These are phyloP conservation scores for Nannobrachium achirus DNA, from an alignment of 2,113 vertebrate genomes.

Conservation along the genomic window DNA sequence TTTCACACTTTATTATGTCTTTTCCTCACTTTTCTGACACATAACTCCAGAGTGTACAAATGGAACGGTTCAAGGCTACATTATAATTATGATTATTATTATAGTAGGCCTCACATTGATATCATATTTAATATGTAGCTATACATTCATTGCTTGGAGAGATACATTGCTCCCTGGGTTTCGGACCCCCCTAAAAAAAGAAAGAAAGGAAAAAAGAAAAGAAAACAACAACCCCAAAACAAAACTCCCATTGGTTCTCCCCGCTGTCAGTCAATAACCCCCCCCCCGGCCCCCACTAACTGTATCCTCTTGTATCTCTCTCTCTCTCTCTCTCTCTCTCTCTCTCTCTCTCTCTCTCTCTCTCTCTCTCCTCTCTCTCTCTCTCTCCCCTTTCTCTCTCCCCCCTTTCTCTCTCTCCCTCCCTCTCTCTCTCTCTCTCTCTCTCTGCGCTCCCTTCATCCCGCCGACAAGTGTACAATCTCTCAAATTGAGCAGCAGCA, in stretches of 20 bases:
- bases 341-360: too few relatives aligned
- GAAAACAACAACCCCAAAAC: constrained; percentile 6
- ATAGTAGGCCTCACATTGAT: too few relatives aligned
- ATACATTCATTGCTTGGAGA: not conserved
- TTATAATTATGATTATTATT: too few relatives aligned
- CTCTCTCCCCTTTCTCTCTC: constrained; percentile 36
- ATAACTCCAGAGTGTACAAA: too few relatives aligned
- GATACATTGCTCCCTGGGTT: not conserved
- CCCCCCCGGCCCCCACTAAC: constrained; percentile 50
- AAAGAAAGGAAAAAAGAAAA: not conserved
- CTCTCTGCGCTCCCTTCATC: constrained; percentile 53
- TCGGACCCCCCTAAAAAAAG: not conserved
- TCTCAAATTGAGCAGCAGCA: constrained; percentile 61
- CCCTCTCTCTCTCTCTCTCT: too few relatives aligned
- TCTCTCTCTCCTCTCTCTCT: constrained; percentile 43
- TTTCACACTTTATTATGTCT: too few relatives aligned
- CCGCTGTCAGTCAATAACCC: constrained; percentile 60
- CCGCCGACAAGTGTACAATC: constrained; percentile 54
- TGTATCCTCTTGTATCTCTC: too few relatives aligned
- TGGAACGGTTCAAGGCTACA: too few relatives aligned
- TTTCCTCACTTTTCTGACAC: too few relatives aligned
- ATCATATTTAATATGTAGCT: too few relatives aligned
- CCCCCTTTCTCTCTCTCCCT: too few relatives aligned
- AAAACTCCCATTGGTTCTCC: constrained; percentile 61
- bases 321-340: too few relatives aligned